Evolutionary conservation across 1,140 invertebrate genomes (phyloP).

Genomic region (Holotrichia oblita): DNA sequence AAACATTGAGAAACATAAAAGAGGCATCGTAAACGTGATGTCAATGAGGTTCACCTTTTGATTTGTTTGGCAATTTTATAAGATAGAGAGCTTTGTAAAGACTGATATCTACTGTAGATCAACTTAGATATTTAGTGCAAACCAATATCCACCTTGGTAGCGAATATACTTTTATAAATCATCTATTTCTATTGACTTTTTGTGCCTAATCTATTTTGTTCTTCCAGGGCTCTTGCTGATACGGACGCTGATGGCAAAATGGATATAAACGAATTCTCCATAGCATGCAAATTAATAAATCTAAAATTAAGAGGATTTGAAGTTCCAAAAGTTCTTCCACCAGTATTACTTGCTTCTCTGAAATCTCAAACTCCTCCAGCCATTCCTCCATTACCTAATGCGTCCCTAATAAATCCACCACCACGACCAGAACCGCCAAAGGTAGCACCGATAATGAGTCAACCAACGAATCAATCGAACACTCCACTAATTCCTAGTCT

Average conservation of each 20-base stretch:
- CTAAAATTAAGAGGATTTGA: conserved; percentile 92
- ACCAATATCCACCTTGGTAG: no score
- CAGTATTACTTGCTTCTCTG: conserved; percentile 74
- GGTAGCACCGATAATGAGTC: conserved; percentile 48
- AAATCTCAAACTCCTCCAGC: conserved; percentile 60
- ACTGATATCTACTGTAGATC: no score
- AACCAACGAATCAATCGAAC: conserved; percentile 40
- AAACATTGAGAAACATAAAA: no score
- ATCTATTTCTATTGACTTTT: background rate
- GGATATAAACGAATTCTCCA: conserved; percentile 96
- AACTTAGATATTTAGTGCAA: no score
- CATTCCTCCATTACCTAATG: conserved; percentile 59
- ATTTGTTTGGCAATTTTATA: no score
- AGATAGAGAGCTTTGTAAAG: no score
- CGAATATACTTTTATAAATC: background rate
- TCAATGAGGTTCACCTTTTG: no score
- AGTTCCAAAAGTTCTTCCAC: conserved; percentile 86
- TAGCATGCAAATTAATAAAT: conserved; percentile 97
- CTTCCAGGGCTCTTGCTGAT: conserved; percentile 87
- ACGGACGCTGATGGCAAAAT: conserved; percentile 97
- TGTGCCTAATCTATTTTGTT: conserved; percentile 39
- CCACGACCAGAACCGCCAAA: conserved; percentile 63
- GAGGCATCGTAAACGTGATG: no score
- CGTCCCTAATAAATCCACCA: conserved; percentile 56
- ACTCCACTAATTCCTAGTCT: conserved; percentile 44